These are phyloP conservation scores for Ischnura elegans DNA, from an alignment of 2,888 invertebrate species.

Conservation along the genomic window DNA sequence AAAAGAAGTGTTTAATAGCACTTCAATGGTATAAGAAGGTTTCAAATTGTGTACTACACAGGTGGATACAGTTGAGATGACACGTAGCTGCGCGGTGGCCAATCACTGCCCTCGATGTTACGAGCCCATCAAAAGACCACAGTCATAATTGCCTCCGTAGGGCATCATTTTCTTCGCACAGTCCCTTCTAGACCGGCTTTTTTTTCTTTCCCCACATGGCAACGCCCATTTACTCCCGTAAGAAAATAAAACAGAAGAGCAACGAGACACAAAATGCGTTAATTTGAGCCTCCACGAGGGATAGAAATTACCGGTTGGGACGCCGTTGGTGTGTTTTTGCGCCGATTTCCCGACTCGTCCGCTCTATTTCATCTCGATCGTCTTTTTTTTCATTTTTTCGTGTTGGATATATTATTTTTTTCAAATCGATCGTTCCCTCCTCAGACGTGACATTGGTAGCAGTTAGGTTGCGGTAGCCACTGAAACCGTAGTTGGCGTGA, in stretches of 20 bases:
- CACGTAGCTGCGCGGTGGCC: background rate
- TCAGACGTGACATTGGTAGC: background rate
- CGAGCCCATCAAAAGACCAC: background rate
- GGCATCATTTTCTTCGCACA: background rate
- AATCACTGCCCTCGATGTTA: background rate
- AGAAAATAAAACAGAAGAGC: background rate
- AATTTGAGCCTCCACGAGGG: background rate
- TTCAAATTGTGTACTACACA: too few species aligned
- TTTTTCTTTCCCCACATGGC: background rate
- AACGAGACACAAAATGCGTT: background rate
- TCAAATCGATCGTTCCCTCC: background rate
- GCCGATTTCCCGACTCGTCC: background rate
- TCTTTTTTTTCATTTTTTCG: background rate
- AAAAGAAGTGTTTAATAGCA: too few species aligned
- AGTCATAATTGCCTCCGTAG: background rate
- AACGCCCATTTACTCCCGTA: background rate
- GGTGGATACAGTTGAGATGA: background rate
- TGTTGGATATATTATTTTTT: background rate
- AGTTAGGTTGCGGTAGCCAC: background rate
- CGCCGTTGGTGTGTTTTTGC: background rate
- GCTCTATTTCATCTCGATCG: background rate
- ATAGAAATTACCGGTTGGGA: background rate
- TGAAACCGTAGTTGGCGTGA: background rate
- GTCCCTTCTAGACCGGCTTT: background rate
- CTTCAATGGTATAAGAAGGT: too few species aligned